These are phyloP conservation scores for Drosophila ercepeae DNA, from an alignment of 1,140 invertebrate species.

Conservation along the genomic window DNA sequence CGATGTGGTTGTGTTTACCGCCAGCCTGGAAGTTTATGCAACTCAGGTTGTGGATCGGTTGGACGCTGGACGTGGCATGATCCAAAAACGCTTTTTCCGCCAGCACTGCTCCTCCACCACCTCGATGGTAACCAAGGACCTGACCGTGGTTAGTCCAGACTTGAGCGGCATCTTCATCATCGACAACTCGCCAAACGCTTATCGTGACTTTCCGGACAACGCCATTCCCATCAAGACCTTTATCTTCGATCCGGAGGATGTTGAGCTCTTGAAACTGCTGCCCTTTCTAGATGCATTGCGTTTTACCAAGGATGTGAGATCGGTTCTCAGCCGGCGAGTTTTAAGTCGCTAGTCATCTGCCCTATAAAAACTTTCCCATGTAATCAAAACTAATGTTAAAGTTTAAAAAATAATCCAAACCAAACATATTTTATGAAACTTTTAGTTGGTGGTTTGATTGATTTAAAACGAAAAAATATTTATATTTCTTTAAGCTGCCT, in stretches of 20 bases:
- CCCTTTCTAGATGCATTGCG: slow-evolving; percentile 68
- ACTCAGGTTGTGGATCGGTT: slow-evolving; percentile 43
- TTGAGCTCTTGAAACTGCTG: slow-evolving; percentile 55
- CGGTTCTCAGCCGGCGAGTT: slow-evolving; percentile 42
- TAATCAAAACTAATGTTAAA: too few species aligned
- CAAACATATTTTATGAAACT: too few species aligned
- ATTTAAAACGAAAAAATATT: too few species aligned
- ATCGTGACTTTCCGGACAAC: slow-evolving; percentile 54
- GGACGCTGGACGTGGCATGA: slow-evolving; percentile 46
- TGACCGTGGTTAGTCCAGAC: slow-evolving; percentile 36
- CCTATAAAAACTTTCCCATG: not conserved
- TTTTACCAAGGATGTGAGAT: slow-evolving; percentile 60
- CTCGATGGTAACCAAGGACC: slow-evolving; percentile 42
- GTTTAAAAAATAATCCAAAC: too few species aligned
- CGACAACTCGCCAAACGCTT: slow-evolving; percentile 61
- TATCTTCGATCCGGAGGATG: slow-evolving; percentile 46
- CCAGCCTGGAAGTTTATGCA: slow-evolving; percentile 61
- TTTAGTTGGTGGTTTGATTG: too few species aligned
- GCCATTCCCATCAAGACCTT: slow-evolving; percentile 61
- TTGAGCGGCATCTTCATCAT: slow-evolving; percentile 46
- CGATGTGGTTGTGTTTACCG: slow-evolving; percentile 63
- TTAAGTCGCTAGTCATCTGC: not conserved
- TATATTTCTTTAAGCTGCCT: not conserved
- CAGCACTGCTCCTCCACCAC: slow-evolving; percentile 45
- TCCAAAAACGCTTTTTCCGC: slow-evolving; percentile 49